These are phyloP conservation scores for Callaeas wilsoni DNA, from an alignment of 2,113 vertebrate genomes.

Conservation along the genomic window DNA sequence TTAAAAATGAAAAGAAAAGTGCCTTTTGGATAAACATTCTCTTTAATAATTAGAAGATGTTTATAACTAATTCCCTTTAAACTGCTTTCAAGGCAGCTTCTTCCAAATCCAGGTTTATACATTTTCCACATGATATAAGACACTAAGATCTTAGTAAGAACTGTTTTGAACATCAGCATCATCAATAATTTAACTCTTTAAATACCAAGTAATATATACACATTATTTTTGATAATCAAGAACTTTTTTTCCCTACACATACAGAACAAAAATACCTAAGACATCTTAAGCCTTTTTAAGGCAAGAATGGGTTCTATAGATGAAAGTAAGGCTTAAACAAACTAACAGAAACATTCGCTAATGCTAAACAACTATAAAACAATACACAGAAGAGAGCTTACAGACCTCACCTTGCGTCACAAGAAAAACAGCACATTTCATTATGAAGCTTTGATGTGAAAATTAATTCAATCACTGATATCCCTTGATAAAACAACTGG, in stretches of 20 bases:
- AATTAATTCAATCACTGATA: neutral
- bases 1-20: neutral
- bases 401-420: accelerated
- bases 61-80: neutral
- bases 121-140: neutral
- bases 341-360: neutral
- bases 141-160: neutral
- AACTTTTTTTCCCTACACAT: neutral
- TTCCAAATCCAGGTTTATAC: neutral
- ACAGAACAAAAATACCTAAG: neutral
- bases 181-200: neutral
- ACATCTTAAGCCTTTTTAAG: neutral
- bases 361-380: neutral
- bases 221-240: neutral
- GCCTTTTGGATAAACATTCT: neutral
- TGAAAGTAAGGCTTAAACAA: neutral
- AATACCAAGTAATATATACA: neutral
- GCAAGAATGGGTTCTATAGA: neutral
- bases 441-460: neutral
- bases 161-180: neutral
- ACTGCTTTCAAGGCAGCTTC: neutral
- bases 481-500: neutral
- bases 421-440: accelerated
- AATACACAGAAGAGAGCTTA: neutral
- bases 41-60: neutral